Evolutionary conservation across 2,113 vertebrate species (phyloP).

Genomic region (Sigmodon hispidus): DNA sequence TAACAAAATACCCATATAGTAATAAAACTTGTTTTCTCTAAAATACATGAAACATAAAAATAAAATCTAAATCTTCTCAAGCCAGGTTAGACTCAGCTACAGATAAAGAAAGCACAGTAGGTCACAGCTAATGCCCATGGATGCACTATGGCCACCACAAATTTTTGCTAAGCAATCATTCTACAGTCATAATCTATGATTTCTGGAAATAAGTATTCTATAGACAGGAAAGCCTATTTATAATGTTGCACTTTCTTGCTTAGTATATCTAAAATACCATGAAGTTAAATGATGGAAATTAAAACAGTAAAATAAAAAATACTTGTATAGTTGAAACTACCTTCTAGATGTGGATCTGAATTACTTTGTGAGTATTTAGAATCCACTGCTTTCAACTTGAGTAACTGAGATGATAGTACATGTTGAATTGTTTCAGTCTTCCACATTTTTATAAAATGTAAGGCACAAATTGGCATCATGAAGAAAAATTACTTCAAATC

Average conservation of each 20-base stretch:
- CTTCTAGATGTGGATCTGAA: conserved; percentile 27
- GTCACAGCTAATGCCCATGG: too few species aligned
- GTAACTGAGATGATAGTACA: conserved; percentile 78
- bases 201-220: neutral
- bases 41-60: too few species aligned
- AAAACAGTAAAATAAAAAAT: conserved; percentile 63
- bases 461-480: conserved; percentile 79
- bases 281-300: conserved; percentile 38
- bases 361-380: conserved; percentile 64
- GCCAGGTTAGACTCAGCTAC: too few species aligned
- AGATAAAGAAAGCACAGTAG: too few species aligned
- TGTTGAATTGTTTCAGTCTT: conserved; percentile 79
- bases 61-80: too few species aligned
- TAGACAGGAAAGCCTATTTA: conserved; percentile 17
- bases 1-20: too few species aligned
- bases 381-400: conserved; percentile 73
- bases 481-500: conserved; percentile 81
- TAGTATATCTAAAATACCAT: neutral
- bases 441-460: conserved; percentile 76
- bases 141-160: too few species aligned
- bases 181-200: too few species aligned
- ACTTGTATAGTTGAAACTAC: conserved; percentile 73
- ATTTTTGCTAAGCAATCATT: too few species aligned
- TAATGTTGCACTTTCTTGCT: neutral
- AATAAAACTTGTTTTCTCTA: too few species aligned